Percentiles rank a stretch among this genome's conserved stretches.
Evolutionary conservation across 2,888 invertebrate species (phyloP).

Genomic region (Camponotus fellah): DNA sequence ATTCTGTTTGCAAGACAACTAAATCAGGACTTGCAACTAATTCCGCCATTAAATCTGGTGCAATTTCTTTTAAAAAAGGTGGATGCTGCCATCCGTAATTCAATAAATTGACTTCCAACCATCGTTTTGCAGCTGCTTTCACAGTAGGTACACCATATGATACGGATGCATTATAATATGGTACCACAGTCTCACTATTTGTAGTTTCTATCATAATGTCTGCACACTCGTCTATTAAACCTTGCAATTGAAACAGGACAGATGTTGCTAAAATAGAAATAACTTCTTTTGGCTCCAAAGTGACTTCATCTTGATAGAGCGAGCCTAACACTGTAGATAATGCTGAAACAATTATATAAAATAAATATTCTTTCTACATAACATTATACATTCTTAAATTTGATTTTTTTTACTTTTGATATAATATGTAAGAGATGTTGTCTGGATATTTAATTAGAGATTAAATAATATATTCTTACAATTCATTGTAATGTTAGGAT

Average conservation of each 20-base stretch:
- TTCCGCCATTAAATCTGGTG: constrained; percentile 89
- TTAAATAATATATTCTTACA: constrained; percentile 86
- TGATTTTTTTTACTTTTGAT: not conserved
- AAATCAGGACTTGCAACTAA: constrained; percentile 89
- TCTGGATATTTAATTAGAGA: not conserved
- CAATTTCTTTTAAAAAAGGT: constrained; percentile 88
- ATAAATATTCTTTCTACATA: constrained; percentile 3
- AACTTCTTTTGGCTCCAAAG: constrained; percentile 90
- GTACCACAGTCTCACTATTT: constrained; percentile 90
- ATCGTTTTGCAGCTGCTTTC: constrained; percentile 89
- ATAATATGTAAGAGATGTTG: not conserved
- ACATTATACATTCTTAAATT: not conserved
- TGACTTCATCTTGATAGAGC: constrained; percentile 92
- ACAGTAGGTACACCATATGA: constrained; percentile 90
- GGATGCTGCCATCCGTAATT: constrained; percentile 88
- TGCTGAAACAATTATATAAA: constrained; percentile 86
- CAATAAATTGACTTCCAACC: constrained; percentile 91
- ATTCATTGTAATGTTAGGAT: constrained; percentile 90
- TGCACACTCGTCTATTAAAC: constrained; percentile 91
- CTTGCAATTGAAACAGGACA: constrained; percentile 91
- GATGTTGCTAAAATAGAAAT: constrained; percentile 91
- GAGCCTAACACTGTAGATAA: constrained; percentile 91
- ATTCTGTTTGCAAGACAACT: constrained; percentile 93
- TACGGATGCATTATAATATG: constrained; percentile 90
- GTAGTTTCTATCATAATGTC: constrained; percentile 92